Evolutionary conservation across 2,888 invertebrate genomes (phyloP), one percentile per base, ranked within the genome.

Genomic region (Mystacides longicornis): DNA sequence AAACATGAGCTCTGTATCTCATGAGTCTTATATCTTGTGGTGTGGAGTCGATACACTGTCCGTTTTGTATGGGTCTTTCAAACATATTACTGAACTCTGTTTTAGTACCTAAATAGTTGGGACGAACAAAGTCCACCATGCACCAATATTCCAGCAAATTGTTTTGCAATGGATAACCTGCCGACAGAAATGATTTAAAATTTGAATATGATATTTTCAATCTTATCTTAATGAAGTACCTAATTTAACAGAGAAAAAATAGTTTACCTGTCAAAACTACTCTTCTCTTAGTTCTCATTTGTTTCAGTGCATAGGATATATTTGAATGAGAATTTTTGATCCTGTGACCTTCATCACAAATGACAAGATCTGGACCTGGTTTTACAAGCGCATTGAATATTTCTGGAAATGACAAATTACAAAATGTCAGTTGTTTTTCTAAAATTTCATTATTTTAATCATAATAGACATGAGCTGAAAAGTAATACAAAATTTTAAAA

Each of bases 11-110:
- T 53, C 98, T 75, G 67, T 93, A 94, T 51, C 94, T 77, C 94
- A 99, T 98, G 11, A 98, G 75, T 64, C 93, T 81, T 58, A 93
- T 89, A 69, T 99, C 99, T 64, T 90, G 86, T 0, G 92, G 90
- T 0, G 97, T 98, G 18, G 94, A 95, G 71, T 99, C 98, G 33
- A 93, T 89, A 71, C 97, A 98, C 72, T 97, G 97, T 0, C 98
- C 99, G 70, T 98, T 98, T 72, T 93, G 94, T 64, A 99, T 99
- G 0, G 99, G 99, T 14, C 96, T 79, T 69, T 98, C 98, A 69
- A 99, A 99, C 95, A 97, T 97, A 69, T 97, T 96, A 66, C 91
- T 89, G 71, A 99, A 99, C 71, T 98, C 96, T 0, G 93, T 92
- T 71, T 95, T 93, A 20, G 92, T 92, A 57, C 98, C 99, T 37